Conservation (phyloP, 2,797 vertebrate genomes). For the Labroides dimidiatus region DNA sequence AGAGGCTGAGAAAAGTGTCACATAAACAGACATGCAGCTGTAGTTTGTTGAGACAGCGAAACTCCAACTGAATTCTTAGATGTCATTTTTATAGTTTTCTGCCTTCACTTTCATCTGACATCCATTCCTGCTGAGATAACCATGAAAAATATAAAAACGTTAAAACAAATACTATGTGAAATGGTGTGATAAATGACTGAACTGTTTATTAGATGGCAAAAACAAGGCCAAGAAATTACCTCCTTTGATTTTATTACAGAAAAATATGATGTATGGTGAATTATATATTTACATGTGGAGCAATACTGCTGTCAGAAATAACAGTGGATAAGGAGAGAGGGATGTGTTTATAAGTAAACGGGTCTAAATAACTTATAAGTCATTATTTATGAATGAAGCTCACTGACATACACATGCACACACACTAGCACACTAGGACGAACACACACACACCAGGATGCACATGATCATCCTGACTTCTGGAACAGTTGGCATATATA, state of each 20-base stretch:
- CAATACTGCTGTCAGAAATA: slow-evolving; percentile 13
- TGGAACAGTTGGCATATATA: too few relatives aligned
- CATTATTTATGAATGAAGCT: slow-evolving; percentile 72
- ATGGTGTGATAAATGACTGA: not conserved
- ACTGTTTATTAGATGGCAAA: not conserved
- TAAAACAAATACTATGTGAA: slow-evolving; percentile 10
- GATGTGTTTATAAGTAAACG: slow-evolving; percentile 68
- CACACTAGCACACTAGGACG: not conserved
- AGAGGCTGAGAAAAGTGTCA: slow-evolving; percentile 11
- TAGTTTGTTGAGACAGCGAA: slow-evolving; percentile 14
- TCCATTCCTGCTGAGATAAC: slow-evolving; percentile 5
- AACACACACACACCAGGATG: slow-evolving; percentile 4
- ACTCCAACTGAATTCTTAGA: slow-evolving; percentile 12
- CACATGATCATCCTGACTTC: slow-evolving; percentile 53
- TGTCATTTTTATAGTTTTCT: slow-evolving; percentile 24
- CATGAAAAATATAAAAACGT: slow-evolving; percentile 6
- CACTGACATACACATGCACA: slow-evolving; percentile 6
- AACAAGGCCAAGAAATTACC: not conserved
- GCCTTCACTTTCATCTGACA: slow-evolving; percentile 37
- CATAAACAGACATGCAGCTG: not conserved
- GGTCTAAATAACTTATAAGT: slow-evolving; percentile 75
- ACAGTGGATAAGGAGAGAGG: slow-evolving; percentile 30
- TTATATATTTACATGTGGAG: not conserved
- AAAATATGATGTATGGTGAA: not conserved
- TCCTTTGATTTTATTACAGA: not conserved